A percentile compares a stretch with the other conserved stretches of the same genome.
phyloP scores from a whole-genome alignment of 2,113 vertebrate genomes.

The Oryzias woworae region DNA sequence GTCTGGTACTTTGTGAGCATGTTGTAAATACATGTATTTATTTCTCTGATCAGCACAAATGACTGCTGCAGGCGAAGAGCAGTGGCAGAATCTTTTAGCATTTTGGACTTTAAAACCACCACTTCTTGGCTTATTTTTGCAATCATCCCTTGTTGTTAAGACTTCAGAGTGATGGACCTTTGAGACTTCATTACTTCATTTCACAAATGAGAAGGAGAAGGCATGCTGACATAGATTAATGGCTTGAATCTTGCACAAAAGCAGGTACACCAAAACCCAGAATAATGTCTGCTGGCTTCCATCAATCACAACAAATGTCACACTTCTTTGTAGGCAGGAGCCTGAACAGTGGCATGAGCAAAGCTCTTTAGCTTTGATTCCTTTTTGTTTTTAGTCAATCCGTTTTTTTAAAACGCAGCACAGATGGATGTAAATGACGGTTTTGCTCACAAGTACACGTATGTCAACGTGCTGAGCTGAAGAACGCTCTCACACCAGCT shows the following conservation, averaged over 20 bases:
- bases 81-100: conserved; percentile 1
- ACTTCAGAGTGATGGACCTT: conserved; percentile 5
- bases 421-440: not conserved
- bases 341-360: conserved; percentile 41
- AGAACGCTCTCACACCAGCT: too few relatives aligned
- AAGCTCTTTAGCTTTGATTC: conserved; percentile 3
- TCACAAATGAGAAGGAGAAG: conserved; percentile 62
- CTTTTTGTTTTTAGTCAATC: conserved; percentile 12
- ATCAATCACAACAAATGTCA: conserved; percentile 74
- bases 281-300: conserved; percentile 52
- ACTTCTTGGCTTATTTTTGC: conserved; percentile 16
- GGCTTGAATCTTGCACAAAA: conserved; percentile 54
- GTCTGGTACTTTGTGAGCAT: too few relatives aligned
- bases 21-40: not conserved
- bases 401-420: not conserved
- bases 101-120: conserved; percentile 8
- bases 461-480: too few relatives aligned
- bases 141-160: conserved; percentile 5
- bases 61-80: conserved; percentile 26
- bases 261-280: conserved; percentile 68
- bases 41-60: conserved; percentile 26
- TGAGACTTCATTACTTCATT: conserved; percentile 63
- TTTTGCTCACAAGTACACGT: too few relatives aligned
- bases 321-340: conserved; percentile 54
- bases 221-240: conserved; percentile 70